These are phyloP conservation scores for Melitaea athalia DNA, from an alignment of 2,888 invertebrate species.

Conservation along the genomic window DNA sequence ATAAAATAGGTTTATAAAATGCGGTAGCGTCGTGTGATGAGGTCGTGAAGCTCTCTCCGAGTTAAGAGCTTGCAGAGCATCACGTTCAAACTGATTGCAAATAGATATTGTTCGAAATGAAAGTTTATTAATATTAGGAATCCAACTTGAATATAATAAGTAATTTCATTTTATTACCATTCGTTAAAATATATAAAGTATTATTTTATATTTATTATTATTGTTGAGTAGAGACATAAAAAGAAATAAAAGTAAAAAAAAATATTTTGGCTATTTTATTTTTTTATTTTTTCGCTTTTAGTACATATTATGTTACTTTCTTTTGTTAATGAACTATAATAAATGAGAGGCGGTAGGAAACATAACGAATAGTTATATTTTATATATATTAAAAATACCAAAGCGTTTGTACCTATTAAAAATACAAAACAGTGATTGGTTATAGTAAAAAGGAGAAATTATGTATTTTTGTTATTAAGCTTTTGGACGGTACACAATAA, in stretches of 20 bases:
- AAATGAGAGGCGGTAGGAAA: background rate
- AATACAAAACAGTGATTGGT: background rate
- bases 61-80: background rate
- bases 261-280: too few species aligned
- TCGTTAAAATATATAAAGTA: too few species aligned
- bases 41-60: background rate
- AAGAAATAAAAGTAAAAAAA: too few species aligned
- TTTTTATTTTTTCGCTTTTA: too few species aligned
- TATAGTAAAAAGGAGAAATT: background rate
- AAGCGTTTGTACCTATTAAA: background rate
- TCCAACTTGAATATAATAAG: background rate
- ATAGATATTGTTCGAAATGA: conserved; percentile 1
- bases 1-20: background rate
- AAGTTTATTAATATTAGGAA: conserved; percentile 4
- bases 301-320: too few species aligned
- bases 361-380: background rate
- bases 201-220: too few species aligned
- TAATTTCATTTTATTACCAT: too few species aligned
- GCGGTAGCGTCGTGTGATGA: background rate
- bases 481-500: conserved; percentile 1
- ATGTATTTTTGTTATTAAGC: background rate
- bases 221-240: too few species aligned
- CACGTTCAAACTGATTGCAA: conserved; percentile 1
- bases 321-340: too few species aligned
- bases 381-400: too few species aligned